Conservation (phyloP, 2,797 vertebrate species). For the Carduelis carduelis region DNA sequence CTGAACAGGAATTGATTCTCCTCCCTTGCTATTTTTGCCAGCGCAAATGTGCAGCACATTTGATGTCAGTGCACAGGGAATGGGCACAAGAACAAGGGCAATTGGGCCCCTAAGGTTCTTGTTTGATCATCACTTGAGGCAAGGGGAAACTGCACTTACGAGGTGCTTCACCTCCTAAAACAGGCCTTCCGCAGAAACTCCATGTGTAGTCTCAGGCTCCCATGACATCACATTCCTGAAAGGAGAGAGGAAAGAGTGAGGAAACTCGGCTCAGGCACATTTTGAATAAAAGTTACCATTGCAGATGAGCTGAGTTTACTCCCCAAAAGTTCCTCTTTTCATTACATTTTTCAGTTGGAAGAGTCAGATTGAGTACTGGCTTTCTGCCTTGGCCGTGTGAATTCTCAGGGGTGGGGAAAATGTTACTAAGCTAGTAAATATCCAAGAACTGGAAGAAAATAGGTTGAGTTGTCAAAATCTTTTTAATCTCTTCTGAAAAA, state of each 20-base stretch:
- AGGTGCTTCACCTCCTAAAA: background rate
- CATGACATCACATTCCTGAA: background rate
- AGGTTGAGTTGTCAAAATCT: background rate
- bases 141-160: background rate
- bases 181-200: background rate
- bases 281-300: background rate
- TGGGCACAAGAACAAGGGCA: background rate
- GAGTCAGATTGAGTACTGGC: background rate
- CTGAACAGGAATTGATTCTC: conserved; percentile 26
- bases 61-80: conserved; percentile 32
- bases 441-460: conserved; percentile 13
- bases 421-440: background rate
- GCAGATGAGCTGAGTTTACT: background rate
- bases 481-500: conserved; percentile 28
- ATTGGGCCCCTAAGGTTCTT: background rate
- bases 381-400: background rate
- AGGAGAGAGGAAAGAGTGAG: background rate
- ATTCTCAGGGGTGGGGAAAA: background rate
- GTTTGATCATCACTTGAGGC: background rate
- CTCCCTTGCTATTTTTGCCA: background rate
- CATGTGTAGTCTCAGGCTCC: background rate
- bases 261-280: background rate
- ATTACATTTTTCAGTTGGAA: background rate
- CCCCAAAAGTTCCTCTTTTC: background rate
- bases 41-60: background rate